Base-by-base conservation (phyloP, 2,113 vertebrate species). In the Oryctolagus cuniculus region DNA sequence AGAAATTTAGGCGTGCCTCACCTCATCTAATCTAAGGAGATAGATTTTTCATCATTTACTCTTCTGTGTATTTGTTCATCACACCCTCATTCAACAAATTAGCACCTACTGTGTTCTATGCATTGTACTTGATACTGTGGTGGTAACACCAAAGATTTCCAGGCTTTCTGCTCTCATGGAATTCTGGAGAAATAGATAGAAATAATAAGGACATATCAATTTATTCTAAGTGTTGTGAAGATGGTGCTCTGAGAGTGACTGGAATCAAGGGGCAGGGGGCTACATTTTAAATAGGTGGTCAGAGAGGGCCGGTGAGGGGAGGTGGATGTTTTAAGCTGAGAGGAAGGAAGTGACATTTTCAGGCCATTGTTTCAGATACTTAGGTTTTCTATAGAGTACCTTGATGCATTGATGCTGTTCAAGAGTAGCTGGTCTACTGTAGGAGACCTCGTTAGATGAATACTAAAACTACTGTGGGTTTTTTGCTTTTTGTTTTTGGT, bases 371-470 rank as follows among this genome's bases (percentile, higher is more conserved):
- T 92, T 81, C 77, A 93, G 53, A 24, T 79, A 51, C 31, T 49
- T 5, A 75, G 36, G 1, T n/a, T 96, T 74, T 90, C 93, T 96
- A 88, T 70, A 38, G 25, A 96, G 3, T 93, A n/a, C 4, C 15
- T 17, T 77, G 29, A 84, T 58, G 55, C 55, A 58, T 58, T 58
- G 55, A 73, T 55, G 12, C 91, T 91, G 38, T 72, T 83, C 67
- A 8, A 58, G 3, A 16, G 12, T 21, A 88, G 53, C 87, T 86
- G 25, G 85, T 96, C 44, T 89, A 38, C 25, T 67, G 12, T 82
- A 55, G 88, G 82, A 93, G 93, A 87, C 67, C 85, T 96, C 79
- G 73, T 92, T 95, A 94, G 82, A 78, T 89, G 77, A 67, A 75
- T 79, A 91, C 66, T 95, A 80, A 95, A 94, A 87, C 74, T 79